Evolutionary conservation across 2,888 invertebrate genomes (phyloP).

Genomic region (Adelognathus sp.): DNA sequence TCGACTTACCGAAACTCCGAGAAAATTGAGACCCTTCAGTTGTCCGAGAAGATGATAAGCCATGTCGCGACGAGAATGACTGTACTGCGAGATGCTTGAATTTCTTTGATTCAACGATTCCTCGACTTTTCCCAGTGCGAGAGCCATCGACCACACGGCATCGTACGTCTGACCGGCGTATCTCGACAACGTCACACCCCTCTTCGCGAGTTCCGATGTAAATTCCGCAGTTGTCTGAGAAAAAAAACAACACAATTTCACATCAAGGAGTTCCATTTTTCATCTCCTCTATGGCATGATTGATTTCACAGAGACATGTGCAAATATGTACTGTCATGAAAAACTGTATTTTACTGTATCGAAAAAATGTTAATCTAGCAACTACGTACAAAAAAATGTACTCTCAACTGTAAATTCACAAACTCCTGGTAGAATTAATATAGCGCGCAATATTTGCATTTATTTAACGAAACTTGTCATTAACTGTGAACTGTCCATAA

Average conservation of each 20-base stretch:
- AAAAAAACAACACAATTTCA: slow-evolving; percentile 20
- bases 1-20: slow-evolving; percentile 92
- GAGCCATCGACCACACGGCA: slow-evolving; percentile 94
- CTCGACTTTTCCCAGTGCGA: slow-evolving; percentile 87
- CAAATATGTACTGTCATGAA: no score
- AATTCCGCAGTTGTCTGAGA: slow-evolving; percentile 87
- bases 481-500: no score
- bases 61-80: slow-evolving; percentile 89
- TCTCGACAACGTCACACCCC: slow-evolving; percentile 84
- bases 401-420: no score
- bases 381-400: no score
- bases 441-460: no score
- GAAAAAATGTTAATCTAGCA: no score
- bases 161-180: slow-evolving; percentile 93
- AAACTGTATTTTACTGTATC: no score
- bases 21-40: slow-evolving; percentile 88
- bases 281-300: background rate
- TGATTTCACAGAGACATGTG: no score
- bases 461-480: no score
- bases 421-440: no score
- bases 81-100: slow-evolving; percentile 85
- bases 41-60: slow-evolving; percentile 87
- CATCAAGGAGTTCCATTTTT: background rate
- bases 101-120: slow-evolving; percentile 82
- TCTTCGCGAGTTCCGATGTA: slow-evolving; percentile 83